Conservation (phyloP, 2,113 vertebrate species). For the Stigmatopora nigra region DNA sequence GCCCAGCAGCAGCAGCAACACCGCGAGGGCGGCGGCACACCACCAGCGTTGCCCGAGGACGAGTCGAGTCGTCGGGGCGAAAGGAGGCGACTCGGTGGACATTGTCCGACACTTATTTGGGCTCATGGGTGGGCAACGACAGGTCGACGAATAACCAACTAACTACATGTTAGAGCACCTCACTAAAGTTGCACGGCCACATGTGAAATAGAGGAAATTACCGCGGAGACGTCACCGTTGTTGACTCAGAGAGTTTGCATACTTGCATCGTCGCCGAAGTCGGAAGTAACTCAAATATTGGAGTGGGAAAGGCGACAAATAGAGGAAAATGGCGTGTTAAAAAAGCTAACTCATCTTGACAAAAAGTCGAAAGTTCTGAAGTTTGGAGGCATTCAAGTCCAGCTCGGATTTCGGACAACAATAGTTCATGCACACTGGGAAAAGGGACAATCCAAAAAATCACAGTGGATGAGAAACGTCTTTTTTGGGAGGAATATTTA, state of each 20-base stretch:
- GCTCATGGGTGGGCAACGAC: not conserved
- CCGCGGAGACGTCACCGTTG: conserved; percentile 26
- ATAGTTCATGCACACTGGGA: not conserved
- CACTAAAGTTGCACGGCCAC: conserved; percentile 6
- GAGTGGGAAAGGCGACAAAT: accelerated
- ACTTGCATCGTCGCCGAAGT: conserved; percentile 18
- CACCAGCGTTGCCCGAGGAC: conserved; percentile 11
- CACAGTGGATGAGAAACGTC: not conserved
- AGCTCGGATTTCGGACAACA: not conserved
- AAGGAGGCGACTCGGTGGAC: not conserved
- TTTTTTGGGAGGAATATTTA: not conserved
- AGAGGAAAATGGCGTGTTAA: accelerated
- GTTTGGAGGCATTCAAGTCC: conserved; percentile 27
- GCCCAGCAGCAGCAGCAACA: conserved; percentile 30
- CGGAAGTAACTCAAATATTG: accelerated
- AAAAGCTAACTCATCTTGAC: conserved; percentile 4
- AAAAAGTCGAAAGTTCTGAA: not conserved
- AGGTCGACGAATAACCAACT: not conserved
- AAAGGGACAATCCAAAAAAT: not conserved
- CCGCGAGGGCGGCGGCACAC: conserved; percentile 14
- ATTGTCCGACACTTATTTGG: conserved; percentile 7
- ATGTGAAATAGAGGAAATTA: conserved; percentile 46
- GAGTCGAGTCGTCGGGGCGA: conserved; percentile 11
- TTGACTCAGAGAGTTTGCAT: conserved; percentile 25
- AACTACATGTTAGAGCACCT: conserved; percentile 33